Evolutionary conservation across 2,113 vertebrate species (phyloP), one percentile per base, ranked within the genome.

Genomic region (Spea multiplicata): DNA sequence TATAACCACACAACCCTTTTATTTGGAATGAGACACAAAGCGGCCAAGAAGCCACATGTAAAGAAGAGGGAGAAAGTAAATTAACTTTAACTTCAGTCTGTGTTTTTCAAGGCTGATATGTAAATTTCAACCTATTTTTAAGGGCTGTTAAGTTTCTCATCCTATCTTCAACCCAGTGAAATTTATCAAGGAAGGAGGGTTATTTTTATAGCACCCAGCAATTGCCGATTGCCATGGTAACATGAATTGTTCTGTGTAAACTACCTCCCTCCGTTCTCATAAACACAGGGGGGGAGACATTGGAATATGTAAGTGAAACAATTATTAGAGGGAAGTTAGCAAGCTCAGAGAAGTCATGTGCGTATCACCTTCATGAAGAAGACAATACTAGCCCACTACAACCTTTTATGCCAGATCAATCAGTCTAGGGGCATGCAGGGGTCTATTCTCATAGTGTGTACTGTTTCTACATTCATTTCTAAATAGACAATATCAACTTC

Each of bases 51-150:
- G 55, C 46, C 74, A 57, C 57, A 57, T 45, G 66, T 66, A 13
- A 49, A 69, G 74, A 52, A 52, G 50, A 10, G n/a, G 16, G 48
- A 68, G 30, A 16, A 68, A 67, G 74, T 69, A 52, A 50, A 68
- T 77, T 77, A 69, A 77, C 75, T 77, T 77, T 48, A 69, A 77
- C 75, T 77, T 77, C 75, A 61, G 46, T 77, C 52, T 44, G 66
- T 69, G 75, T 70, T 77, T 77, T 52, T 66, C 59, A n/a, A 70
- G 67, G 87, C 90, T 89, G 88, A 87, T 91, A 93, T 93, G 92
- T 91, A 93, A 93, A 93, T 93, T 91, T 89, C 91, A 93, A 90
- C 90, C 91, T 91, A 92, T 93, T 93, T 92, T 93, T 91, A 91
- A 91, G 91, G 90, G 90, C 92, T 91, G 75, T 77, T 77, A 77